Evolutionary conservation across 2,113 vertebrate genomes (phyloP).

Genomic region (Galbula dea): DNA sequence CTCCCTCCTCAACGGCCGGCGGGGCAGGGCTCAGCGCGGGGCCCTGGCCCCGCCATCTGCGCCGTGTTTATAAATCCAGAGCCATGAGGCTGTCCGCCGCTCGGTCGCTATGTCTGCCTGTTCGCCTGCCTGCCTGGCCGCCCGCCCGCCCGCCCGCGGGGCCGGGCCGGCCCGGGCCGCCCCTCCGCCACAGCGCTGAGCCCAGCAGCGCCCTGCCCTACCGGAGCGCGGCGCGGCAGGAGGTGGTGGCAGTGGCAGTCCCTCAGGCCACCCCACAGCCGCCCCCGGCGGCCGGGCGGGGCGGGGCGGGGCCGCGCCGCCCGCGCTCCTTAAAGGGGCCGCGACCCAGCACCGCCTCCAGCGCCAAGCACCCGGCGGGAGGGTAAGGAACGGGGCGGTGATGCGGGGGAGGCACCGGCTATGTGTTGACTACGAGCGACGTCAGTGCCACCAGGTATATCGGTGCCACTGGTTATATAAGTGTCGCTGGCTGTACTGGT

Average conservation of each 20-base stretch:
- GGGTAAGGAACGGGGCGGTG: background rate
- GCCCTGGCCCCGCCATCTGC: background rate
- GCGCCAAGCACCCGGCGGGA: background rate
- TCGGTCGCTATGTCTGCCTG: background rate
- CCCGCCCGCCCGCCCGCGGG: background rate
- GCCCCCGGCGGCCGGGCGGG: background rate
- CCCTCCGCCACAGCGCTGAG: background rate
- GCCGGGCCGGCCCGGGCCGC: background rate
- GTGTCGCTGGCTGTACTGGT: too few relatives aligned
- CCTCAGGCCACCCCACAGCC: background rate
- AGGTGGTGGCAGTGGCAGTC: background rate
- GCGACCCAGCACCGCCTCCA: background rate
- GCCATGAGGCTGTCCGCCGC: background rate
- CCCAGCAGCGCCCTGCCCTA: background rate
- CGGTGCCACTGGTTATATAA: too few relatives aligned
- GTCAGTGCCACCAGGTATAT: too few relatives aligned
- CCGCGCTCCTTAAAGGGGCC: conserved; percentile 21
- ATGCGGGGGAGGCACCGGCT: too few relatives aligned
- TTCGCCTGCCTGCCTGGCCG: too few relatives aligned
- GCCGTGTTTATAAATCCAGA: conserved; percentile 36
- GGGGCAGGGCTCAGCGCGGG: background rate
- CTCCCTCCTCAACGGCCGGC: background rate
- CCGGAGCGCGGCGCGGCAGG: background rate
- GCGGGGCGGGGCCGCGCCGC: background rate
- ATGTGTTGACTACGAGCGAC: too few relatives aligned